Evolutionary conservation across 2,797 vertebrate genomes (phyloP), one percentile per base, ranked within the genome.

Genomic region (Ctenopoma multispine): DNA sequence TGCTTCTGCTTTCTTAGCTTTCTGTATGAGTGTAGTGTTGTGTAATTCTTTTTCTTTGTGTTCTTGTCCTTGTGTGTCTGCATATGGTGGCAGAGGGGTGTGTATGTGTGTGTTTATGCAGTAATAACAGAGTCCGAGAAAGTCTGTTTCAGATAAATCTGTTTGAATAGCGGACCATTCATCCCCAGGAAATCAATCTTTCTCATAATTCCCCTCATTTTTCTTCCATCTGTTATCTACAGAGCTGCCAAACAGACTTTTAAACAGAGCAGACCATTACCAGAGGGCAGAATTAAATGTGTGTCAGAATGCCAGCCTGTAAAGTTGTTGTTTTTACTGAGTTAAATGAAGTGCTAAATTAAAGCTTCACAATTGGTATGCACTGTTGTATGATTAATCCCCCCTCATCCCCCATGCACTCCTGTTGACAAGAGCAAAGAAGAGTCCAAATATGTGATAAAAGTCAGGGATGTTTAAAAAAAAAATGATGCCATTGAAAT

Each of bases 311-410:
- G 89, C 89, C 92, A 92, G 87, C 88, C 83, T 87, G 88, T 88
- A 84, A 90, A 89, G 77, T 87, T 92, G 87, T 91, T 92, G 88
- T 91, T 93, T 91, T 87, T 89, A 80, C 85, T 21, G 77, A 87
- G 90, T 89, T 92, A 92, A 94, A 93, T 91, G 90, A 92, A 89
- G 82, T 93, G 92, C 89, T 93, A 92, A 94, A 93, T 93, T 91
- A 93, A 91, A 92, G 89, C 82, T 75, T 84, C 75, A 60, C 68
- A 65, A 86, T 85, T 76, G 76, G 60, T 80, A 82, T 83, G 81
- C 75, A 48, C 49, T 58, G 75, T 63, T 84, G 69, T 81, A 71
- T 69, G 84, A 92, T 89, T 80, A 79, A 81, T 83, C 75, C 79
- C 53, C 62, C 24, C 43, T 7, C 46, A 47, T 56, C 51, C 34